Conservation (phyloP, 2,888 invertebrate species). For the Drosophila helvetica region DNA sequence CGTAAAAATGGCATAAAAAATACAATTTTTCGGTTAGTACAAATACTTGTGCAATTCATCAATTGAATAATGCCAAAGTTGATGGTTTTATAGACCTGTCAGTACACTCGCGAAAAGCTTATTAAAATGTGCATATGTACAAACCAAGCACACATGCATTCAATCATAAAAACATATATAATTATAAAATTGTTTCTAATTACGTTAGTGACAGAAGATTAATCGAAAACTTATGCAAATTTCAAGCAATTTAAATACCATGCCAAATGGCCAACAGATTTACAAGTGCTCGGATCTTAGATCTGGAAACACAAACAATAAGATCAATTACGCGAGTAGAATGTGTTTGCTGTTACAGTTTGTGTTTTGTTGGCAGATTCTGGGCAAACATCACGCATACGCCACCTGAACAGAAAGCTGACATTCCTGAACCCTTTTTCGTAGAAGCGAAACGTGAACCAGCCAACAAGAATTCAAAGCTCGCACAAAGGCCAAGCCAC, state of each 20-base stretch:
- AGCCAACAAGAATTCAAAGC: constrained; percentile 22
- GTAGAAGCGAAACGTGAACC: constrained; percentile 32
- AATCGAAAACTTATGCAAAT: constrained; percentile 33
- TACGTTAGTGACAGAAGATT: constrained; percentile 37
- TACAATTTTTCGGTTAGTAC: not conserved
- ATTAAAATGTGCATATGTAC: constrained; percentile 25
- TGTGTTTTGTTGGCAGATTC: not conserved
- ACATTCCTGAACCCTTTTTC: constrained; percentile 51
- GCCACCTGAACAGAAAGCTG: constrained; percentile 32
- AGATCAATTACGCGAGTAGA: constrained; percentile 28
- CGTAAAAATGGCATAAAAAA: not conserved
- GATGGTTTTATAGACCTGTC: constrained; percentile 7
- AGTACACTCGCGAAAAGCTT: constrained; percentile 1
- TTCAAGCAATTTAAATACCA: not conserved
- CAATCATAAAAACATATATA: constrained; percentile 13
- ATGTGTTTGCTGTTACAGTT: constrained; percentile 8
- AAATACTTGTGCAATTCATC: not conserved
- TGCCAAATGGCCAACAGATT: constrained; percentile 15
- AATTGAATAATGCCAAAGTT: constrained; percentile 20
- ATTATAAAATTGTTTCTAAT: constrained; percentile 36
- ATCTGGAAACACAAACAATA: constrained; percentile 27
- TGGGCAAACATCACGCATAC: constrained; percentile 54
- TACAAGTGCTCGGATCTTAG: constrained; percentile 17
- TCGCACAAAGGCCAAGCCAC: constrained; percentile 15
- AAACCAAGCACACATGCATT: not conserved